Percentiles rank a stretch among this genome's conserved stretches.
phyloP scores from a whole-genome alignment of 2,113 vertebrate species.

The Lepidiolamprologus cunningtoni region DNA sequence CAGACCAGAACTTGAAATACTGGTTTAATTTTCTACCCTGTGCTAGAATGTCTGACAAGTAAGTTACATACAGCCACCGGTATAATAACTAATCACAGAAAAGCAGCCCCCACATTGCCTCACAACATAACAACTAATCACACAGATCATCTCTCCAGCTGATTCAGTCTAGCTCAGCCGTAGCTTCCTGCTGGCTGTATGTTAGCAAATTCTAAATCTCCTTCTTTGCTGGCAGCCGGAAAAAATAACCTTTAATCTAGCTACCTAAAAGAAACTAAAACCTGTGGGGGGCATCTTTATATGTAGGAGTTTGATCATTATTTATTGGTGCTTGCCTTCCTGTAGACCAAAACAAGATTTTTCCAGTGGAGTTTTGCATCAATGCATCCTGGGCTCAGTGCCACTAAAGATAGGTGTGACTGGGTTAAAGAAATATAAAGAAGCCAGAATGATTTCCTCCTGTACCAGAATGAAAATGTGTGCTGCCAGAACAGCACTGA shows the following conservation, averaged over 20 bases:
- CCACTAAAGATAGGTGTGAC: background rate
- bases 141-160: background rate
- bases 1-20: background rate
- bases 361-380: background rate
- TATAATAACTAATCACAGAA: background rate
- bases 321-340: background rate
- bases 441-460: background rate
- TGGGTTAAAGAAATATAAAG: background rate
- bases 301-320: background rate
- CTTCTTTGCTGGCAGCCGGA: background rate
- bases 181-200: background rate
- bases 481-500: background rate
- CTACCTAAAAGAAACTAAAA: background rate
- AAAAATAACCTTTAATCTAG: background rate
- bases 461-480: background rate
- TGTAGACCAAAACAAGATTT: background rate
- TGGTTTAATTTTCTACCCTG: background rate
- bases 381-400: background rate
- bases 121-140: background rate
- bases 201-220: background rate
- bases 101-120: background rate
- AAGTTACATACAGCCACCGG: background rate
- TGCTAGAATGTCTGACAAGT: background rate
- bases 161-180: background rate
- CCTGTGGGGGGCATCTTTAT: background rate